phyloP scores from a whole-genome alignment of 2,113 vertebrate species.

The Varanus komodoensis region DNA sequence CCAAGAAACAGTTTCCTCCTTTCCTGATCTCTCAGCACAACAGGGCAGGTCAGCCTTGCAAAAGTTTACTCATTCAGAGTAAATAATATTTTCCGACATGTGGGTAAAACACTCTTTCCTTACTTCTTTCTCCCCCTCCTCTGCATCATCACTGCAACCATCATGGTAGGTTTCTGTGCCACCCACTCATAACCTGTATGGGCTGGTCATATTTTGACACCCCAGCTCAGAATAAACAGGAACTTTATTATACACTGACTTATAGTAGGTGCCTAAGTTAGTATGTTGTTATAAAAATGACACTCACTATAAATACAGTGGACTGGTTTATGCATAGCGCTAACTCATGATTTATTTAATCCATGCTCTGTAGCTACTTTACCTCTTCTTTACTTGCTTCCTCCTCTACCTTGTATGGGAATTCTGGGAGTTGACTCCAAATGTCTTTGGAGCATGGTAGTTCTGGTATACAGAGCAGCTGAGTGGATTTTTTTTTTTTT shows the following conservation, averaged over 20 bases:
- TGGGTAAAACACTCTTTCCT: accelerated
- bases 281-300: not conserved
- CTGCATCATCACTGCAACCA: not conserved
- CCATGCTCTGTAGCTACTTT: too few species aligned
- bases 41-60: conserved; percentile 23
- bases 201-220: not conserved
- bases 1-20: conserved; percentile 33
- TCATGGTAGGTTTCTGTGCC: not conserved
- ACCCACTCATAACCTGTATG: not conserved
- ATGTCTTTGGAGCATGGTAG: too few species aligned
- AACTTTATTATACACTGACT: not conserved
- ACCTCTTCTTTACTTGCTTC: too few species aligned
- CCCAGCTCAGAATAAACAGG: not conserved
- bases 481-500: too few species aligned
- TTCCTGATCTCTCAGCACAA: conserved; percentile 1
- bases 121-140: not conserved
- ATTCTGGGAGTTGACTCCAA: too few species aligned
- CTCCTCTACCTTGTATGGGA: too few species aligned
- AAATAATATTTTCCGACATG: conserved; percentile 34
- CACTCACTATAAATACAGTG: not conserved
- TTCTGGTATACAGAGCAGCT: too few species aligned
- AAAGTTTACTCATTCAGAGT: not conserved
- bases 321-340: not conserved
- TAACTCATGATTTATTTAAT: too few species aligned
- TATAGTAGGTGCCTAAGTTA: not conserved